phyloP scores from a whole-genome alignment of 2,888 invertebrate species.

The Erebia palarica region DNA sequence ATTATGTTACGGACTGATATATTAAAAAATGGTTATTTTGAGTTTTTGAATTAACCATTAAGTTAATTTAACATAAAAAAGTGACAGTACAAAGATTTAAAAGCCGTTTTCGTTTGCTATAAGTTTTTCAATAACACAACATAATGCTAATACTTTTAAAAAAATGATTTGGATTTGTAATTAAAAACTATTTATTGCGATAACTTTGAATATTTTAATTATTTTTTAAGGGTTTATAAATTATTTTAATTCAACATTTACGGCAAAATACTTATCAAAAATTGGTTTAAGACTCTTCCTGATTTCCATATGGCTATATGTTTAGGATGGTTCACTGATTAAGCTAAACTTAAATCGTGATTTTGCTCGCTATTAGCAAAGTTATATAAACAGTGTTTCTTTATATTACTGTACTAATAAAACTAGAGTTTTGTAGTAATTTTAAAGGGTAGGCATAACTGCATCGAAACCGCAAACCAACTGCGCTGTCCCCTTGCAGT shows the following conservation, averaged over 20 bases:
- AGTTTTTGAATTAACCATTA: background rate
- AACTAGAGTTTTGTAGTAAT: too few species aligned
- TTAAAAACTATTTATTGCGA: slow-evolving; percentile 1
- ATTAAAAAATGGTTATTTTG: background rate
- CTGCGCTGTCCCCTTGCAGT: too few species aligned
- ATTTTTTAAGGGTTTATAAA: background rate
- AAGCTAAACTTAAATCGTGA: too few species aligned
- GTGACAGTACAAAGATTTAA: slow-evolving; percentile 13
- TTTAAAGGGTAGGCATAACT: too few species aligned
- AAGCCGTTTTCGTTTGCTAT: background rate
- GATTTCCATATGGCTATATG: too few species aligned
- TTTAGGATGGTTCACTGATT: too few species aligned
- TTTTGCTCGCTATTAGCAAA: too few species aligned
- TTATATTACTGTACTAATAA: too few species aligned
- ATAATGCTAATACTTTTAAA: background rate
- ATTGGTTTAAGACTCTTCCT: background rate
- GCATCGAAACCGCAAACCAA: too few species aligned
- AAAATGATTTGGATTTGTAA: background rate
- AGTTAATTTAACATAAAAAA: background rate
- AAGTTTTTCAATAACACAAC: background rate
- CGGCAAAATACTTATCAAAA: background rate
- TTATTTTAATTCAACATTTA: background rate
- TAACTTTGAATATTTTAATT: background rate
- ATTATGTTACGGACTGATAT: slow-evolving; percentile 11
- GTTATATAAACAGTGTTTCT: too few species aligned